These are phyloP conservation scores for Halcyon leucocephala DNA, from an alignment of 2,797 vertebrate species.

Conservation along the genomic window DNA sequence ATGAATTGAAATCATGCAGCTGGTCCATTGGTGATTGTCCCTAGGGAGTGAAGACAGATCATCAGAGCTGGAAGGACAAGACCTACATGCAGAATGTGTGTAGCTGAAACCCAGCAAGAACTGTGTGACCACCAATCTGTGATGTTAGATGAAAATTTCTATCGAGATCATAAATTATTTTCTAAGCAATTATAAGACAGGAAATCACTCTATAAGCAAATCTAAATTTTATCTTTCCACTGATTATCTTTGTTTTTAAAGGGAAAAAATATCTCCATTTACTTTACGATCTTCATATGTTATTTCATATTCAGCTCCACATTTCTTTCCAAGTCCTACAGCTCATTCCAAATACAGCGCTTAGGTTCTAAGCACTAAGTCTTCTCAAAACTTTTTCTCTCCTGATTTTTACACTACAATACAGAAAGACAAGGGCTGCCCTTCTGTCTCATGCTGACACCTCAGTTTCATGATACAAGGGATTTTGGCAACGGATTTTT, in stretches of 20 bases:
- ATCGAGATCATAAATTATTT: neutral
- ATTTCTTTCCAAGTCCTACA: neutral
- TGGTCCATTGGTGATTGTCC: neutral
- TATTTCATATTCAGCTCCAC: neutral
- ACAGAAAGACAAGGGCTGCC: neutral
- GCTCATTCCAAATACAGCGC: neutral
- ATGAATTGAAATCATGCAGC: neutral
- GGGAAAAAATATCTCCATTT: neutral
- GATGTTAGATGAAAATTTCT: neutral
- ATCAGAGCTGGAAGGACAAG: neutral
- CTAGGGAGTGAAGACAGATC: neutral
- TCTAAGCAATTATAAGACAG: neutral
- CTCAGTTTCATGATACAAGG: neutral
- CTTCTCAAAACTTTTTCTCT: neutral
- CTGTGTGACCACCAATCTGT: neutral
- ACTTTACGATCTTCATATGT: neutral
- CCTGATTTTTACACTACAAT: neutral
- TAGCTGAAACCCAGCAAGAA: neutral
- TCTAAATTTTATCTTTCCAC: neutral
- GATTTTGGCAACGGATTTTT: neutral
- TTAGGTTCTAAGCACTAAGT: neutral
- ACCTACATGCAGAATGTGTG: neutral
- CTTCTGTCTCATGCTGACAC: neutral
- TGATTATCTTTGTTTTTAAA: neutral
- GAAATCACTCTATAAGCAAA: neutral